Evolutionary conservation across 1,140 invertebrate genomes (phyloP), one percentile per base, ranked within the genome.

Genomic region (Arctopsyche grandis): DNA sequence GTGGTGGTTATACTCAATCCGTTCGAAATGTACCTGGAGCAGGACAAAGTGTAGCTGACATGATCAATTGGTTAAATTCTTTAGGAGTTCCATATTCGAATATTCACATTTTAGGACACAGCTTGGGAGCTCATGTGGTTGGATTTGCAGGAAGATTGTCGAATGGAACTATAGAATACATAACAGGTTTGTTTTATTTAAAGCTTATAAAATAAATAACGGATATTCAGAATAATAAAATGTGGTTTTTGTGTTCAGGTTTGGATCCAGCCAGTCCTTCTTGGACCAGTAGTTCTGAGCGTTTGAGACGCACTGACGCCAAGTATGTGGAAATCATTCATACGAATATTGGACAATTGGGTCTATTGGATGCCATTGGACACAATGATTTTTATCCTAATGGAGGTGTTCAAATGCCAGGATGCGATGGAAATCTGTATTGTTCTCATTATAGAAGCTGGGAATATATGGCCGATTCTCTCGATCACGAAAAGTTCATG

Each of bases 321-420:
- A 69, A 86, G 9, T 90, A 91, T 80, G 91, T 93, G 0, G 90
- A 93, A 84, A 88, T 91, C 0, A 88, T 94, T 76, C 93, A 94
- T 81, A 92, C 93, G 0, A 90, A 91, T 81, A 89, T 86, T 21
- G 89, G 89, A 46, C 78, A 85, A 88, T 85, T 66, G 88, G 89
- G 94, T n/a, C 87, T 90, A 78, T 82, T 81, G 69, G 86, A 86
- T 0, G 84, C 87, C 0, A 80, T 90, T 63, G 91, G 91, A 9
- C 86, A 91, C 83, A 89, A 86, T 22, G 92, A 93, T 83, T 93
- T 91, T 82, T 92, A 89, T 84, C 89, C 90, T 10, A 92, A 92
- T 81, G 91, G 90, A 43, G 90, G 90, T 7, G 81, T 80, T 9
- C 66, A 80, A 4, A 92, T 93, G 83, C 89, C 91, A 7, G 92